Base-by-base conservation (phyloP, 2,888 invertebrate species). In the Agonopterix arenella region DNA sequence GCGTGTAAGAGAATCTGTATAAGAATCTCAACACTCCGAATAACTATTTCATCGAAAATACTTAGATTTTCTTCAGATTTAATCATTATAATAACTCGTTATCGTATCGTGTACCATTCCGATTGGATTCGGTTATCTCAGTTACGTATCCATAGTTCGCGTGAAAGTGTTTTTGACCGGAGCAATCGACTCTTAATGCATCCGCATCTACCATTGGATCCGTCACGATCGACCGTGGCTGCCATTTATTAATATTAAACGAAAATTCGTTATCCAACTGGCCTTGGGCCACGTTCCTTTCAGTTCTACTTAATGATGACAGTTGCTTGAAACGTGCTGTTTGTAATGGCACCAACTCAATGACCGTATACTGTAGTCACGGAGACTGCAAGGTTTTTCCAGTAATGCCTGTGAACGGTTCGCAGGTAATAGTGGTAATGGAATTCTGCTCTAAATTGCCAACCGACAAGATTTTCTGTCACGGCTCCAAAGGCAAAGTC, bases 231-330 rank as follows among this genome's bases (percentile, higher is more conserved):
- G 70, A 67, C 79, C 76, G 71, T 78, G 78, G 73, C 74, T 76
- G 78, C 76, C 76, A 80, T 81, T 84, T 84, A 84, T 84, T 83
- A 84, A 84, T 83, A 84, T 81, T 80, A 81, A 84, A 84, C 80
- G 81, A 86, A 89, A 88, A 86, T 88, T 84, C 84, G 85, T 85
- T 85, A 86, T 86, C 78, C 83, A 81, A 75, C 70, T 80, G 79
- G 84, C 89, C 88, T 88, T 84, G 85, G 78, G 68, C 71, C 61
- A 59, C 66, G 83, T 77, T 82, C 85, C 86, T 88, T 88, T 88
- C 86, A 80, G 84, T 85, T 85, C 74, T 78, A 76, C 73, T 80
- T 83, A 86, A 82, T 84, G 84, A 85, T 89, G 84, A 83, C 83
- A 84, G 83, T 84, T 76, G 79, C 69, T 79, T 70, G 76, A 76